Percentiles rank a stretch among this genome's conserved stretches.
phyloP scores from a whole-genome alignment of 2,797 vertebrate species.

The Pelobates cultripes region DNA sequence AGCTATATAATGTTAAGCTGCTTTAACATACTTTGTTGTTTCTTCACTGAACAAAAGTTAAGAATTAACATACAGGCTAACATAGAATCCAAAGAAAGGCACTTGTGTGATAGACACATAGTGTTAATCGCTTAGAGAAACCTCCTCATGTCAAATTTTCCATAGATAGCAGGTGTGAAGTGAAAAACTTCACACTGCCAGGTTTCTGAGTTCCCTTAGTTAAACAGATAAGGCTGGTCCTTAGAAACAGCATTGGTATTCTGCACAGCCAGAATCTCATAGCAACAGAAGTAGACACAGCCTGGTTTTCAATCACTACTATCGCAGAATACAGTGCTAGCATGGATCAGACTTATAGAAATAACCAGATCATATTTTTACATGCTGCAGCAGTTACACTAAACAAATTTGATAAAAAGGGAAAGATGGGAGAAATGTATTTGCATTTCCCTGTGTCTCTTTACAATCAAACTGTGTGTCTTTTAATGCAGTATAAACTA shows the following conservation, averaged over 20 bases:
- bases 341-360: neutral
- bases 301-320: neutral
- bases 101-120: neutral
- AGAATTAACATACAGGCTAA: too few species aligned
- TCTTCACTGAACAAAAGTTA: too few species aligned
- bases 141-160: neutral
- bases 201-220: neutral
- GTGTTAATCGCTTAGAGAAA: neutral
- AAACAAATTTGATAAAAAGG: neutral
- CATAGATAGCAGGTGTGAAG: neutral
- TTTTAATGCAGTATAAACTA: too few species aligned
- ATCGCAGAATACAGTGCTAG: neutral
- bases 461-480: too few species aligned
- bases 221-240: neutral
- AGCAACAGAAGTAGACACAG: neutral
- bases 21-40: too few species aligned
- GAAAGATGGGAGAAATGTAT: neutral
- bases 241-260: constrained; percentile 5
- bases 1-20: too few species aligned
- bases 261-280: neutral
- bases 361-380: neutral
- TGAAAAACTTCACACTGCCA: neutral
- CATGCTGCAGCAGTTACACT: neutral
- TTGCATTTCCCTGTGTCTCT: too few species aligned
- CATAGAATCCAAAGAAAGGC: neutral